Evolutionary conservation across 2,113 vertebrate species (phyloP).

Genomic region (Trichomycterus rosablanca): DNA sequence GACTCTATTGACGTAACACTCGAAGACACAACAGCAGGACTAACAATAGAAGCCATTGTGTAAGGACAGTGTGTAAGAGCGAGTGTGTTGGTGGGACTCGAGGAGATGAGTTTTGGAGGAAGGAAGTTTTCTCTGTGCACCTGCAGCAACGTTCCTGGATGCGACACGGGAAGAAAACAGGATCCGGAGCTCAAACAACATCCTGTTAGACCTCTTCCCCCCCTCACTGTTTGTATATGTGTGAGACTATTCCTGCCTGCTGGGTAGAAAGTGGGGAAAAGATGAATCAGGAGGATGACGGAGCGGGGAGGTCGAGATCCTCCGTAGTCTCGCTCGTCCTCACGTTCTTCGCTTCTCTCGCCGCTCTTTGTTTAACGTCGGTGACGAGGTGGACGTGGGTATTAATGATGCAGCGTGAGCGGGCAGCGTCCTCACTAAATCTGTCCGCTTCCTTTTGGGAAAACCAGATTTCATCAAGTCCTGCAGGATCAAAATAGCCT

Average conservation of each 20-base stretch:
- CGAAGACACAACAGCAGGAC: constrained; percentile 5
- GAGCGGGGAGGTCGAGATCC: too few relatives aligned
- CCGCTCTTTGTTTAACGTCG: not conserved
- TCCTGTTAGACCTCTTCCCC: constrained; percentile 52
- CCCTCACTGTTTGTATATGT: constrained; percentile 22
- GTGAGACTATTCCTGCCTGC: constrained; percentile 48
- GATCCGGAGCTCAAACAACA: constrained; percentile 66
- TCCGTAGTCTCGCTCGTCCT: too few relatives aligned
- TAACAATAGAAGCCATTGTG: constrained; percentile 31
- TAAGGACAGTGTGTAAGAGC: not conserved
- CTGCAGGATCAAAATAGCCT: not conserved
- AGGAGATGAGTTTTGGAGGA: constrained; percentile 30
- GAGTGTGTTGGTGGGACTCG: constrained; percentile 27
- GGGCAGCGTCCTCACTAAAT: constrained; percentile 17
- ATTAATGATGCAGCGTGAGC: not conserved
- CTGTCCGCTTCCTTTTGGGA: constrained; percentile 17
- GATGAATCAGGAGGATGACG: constrained; percentile 43
- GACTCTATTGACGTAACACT: too few relatives aligned
- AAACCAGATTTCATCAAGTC: constrained; percentile 18
- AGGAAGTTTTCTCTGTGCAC: constrained; percentile 47
- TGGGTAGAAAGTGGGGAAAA: constrained; percentile 45
- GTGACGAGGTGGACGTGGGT: too few relatives aligned
- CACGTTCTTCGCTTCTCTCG: not conserved
- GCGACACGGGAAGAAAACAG: constrained; percentile 67
- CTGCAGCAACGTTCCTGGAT: constrained; percentile 51